Evolutionary conservation across 2,113 vertebrate genomes (phyloP).

Genomic region (Diphyllodes magnificus): DNA sequence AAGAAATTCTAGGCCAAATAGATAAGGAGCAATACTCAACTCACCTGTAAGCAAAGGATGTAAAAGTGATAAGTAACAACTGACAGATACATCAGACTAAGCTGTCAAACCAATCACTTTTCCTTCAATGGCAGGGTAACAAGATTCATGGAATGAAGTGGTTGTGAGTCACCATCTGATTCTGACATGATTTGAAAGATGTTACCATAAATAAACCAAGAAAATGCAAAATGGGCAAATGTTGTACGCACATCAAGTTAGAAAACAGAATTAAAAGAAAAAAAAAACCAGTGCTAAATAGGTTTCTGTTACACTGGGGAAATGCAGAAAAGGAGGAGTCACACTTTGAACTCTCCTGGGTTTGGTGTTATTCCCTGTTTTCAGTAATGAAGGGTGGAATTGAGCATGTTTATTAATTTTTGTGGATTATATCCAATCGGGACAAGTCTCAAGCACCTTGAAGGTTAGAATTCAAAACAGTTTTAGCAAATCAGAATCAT

Average conservation of each 20-base stretch:
- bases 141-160: not conserved
- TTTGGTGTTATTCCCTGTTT: not conserved
- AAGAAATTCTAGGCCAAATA: slow-evolving; percentile 12
- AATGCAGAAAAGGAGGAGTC: not conserved
- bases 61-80: slow-evolving; percentile 28
- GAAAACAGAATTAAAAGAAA: not conserved
- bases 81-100: slow-evolving; percentile 31
- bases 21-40: slow-evolving; percentile 30
- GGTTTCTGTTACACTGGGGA: not conserved
- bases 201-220: slow-evolving; percentile 12
- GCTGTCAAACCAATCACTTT: slow-evolving; percentile 26
- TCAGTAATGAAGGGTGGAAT: not conserved
- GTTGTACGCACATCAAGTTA: not conserved
- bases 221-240: not conserved
- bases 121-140: not conserved
- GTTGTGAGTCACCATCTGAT: slow-evolving; percentile 24
- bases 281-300: not conserved
- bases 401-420: not conserved
- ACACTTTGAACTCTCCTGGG: not conserved
- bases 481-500: not conserved
- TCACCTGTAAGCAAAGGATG: slow-evolving; percentile 43
- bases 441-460: not conserved
- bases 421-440: not conserved
- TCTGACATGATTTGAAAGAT: slow-evolving; percentile 11
- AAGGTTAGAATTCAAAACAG: not conserved